These are phyloP conservation scores for Microcaecilia unicolor DNA, from an alignment of 2,797 vertebrate genomes.

Conservation along the genomic window DNA sequence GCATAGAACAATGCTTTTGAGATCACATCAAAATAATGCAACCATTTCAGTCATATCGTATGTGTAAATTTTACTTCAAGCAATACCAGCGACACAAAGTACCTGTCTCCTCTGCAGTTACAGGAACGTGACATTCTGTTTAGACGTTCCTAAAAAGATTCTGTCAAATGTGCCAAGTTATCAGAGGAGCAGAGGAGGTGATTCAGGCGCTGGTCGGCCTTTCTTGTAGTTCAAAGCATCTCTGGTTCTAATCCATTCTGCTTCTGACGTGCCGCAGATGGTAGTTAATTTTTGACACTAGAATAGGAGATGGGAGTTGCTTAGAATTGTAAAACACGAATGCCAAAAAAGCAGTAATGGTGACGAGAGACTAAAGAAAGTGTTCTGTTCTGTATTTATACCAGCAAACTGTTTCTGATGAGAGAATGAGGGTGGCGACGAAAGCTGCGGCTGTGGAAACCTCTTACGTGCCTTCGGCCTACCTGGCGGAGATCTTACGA, in stretches of 20 bases:
- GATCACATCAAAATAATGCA: no score
- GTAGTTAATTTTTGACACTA: constrained; percentile 7
- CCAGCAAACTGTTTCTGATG: constrained; percentile 63
- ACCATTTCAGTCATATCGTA: no score
- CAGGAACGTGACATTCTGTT: no score
- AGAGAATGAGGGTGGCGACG: constrained; percentile 43
- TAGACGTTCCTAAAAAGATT: no score
- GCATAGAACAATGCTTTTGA: no score
- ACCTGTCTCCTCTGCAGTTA: no score
- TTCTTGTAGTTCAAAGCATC: neutral
- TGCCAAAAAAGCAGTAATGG: neutral
- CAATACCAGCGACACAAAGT: no score
- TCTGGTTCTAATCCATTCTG: neutral
- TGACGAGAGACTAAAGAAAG: constrained; percentile 40
- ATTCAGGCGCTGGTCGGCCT: neutral
- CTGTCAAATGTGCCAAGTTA: no score
- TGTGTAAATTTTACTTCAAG: no score
- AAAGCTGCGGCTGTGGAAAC: constrained; percentile 57
- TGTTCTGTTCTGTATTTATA: constrained; percentile 54
- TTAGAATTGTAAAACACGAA: constrained; percentile 9
- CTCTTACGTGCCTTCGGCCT: constrained; percentile 63
- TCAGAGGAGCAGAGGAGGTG: no score
- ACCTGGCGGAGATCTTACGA: constrained; percentile 73
- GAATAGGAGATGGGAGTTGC: constrained; percentile 16
- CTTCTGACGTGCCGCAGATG: neutral